Conservation (phyloP, 1,140 invertebrate genomes). For the Anastrepha ludens region DNA sequence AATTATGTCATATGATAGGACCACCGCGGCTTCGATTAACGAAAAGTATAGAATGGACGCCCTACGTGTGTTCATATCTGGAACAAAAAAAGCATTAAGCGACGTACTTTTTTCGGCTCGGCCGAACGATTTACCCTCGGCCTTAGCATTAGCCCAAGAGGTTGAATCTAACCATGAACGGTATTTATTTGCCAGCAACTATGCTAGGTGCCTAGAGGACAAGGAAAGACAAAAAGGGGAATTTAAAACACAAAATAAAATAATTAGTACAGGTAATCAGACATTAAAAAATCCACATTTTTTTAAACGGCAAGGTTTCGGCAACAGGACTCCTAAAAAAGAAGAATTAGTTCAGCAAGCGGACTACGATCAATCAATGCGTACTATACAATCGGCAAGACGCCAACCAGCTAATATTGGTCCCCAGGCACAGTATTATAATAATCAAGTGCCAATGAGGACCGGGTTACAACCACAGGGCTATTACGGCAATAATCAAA, state of each 20-base stretch:
- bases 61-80: slow-evolving; percentile 55
- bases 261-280: background rate
- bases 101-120: slow-evolving; percentile 57
- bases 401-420: background rate
- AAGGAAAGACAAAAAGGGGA: background rate
- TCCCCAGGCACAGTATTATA: background rate
- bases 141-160: slow-evolving; percentile 59
- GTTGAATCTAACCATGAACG: slow-evolving; percentile 58
- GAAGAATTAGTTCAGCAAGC: background rate
- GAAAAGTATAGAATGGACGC: slow-evolving; percentile 56
- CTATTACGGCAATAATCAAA: background rate
- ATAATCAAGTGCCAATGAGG: background rate
- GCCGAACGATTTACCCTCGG: slow-evolving; percentile 58
- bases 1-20: slow-evolving; percentile 57
- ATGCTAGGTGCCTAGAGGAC: slow-evolving; percentile 54
- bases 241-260: background rate
- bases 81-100: slow-evolving; percentile 51
- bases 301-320: background rate
- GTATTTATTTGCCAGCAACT: slow-evolving; percentile 58
- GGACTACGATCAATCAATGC: background rate
- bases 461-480: too few relatives aligned
- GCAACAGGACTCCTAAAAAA: background rate
- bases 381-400: too few relatives aligned
- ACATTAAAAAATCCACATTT: slow-evolving; percentile 39
- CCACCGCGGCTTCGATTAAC: slow-evolving; percentile 38